phyloP scores from a whole-genome alignment of 2,797 vertebrate species.

The Arctocebus calabarensis region DNA sequence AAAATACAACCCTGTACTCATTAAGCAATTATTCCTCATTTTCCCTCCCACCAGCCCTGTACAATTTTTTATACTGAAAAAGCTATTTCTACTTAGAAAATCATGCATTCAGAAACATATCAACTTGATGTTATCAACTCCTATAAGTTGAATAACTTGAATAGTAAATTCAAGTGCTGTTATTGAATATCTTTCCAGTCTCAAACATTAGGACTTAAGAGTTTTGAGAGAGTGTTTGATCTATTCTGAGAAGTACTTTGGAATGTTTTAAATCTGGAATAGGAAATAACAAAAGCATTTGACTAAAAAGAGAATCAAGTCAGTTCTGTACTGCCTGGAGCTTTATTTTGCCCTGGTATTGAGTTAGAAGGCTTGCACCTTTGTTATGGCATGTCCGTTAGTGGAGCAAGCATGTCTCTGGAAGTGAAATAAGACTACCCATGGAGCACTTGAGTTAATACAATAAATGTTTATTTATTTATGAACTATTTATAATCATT shows the following conservation, averaged over 20 bases:
- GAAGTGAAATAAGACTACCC: conserved; percentile 30
- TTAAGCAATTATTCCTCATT: not conserved
- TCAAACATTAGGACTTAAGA: conserved; percentile 12
- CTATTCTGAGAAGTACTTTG: not conserved
- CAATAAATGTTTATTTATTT: conserved; percentile 38
- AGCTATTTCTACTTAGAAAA: conserved; percentile 32
- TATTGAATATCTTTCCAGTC: not conserved
- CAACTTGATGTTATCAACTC: not conserved
- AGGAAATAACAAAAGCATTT: conserved; percentile 45
- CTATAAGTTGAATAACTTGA: conserved; percentile 3
- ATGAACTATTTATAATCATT: not conserved
- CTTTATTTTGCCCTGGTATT: not conserved
- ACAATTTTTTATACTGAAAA: not conserved
- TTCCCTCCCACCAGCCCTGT: not conserved
- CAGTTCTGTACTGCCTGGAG: not conserved
- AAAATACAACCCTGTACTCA: not conserved
- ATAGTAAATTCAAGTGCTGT: not conserved
- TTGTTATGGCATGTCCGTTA: not conserved
- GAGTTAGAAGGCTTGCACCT: not conserved
- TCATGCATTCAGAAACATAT: not conserved
- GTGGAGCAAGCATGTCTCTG: not conserved
- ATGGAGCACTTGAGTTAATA: not conserved
- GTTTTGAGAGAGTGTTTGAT: conserved; percentile 19
- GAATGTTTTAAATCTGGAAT: conserved; percentile 49
- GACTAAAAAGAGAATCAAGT: not conserved